Base-by-base conservation (phyloP, 1,140 invertebrate genomes). In the Formica exsecta region DNA sequence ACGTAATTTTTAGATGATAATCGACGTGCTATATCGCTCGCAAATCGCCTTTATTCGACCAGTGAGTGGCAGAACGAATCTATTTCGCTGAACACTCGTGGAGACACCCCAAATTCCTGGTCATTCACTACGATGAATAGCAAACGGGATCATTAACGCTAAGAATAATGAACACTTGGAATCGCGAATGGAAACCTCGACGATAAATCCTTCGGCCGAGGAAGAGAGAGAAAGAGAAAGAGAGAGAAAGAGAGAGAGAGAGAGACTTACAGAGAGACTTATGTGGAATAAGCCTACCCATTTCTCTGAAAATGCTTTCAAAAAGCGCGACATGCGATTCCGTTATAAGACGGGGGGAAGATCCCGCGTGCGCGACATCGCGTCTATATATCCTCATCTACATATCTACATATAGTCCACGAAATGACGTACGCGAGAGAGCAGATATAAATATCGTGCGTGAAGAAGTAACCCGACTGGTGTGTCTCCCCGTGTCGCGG, bases 91-190 rank as follows among this genome's bases (percentile, higher is more conserved):
- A 68, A 61, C 44, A 79, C 66, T 61, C 66, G 66, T 44, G 77
- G 3, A 48, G 44, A 81, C 32, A 57, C 65, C 22, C 51, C 22
- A 11, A 59, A 61, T 71, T 73, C 13, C 51, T 86, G 25, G 13
- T 86, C 70, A 70, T 25, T 74, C 51, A 66, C 66, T 64, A 83
- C n/a, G 25, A 51, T 51, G 48, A 51, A 13, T 81, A 83, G 79
- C 54, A 83, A 83, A 83, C n/a, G n/a, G 66, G 38, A 73, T 83
- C 48, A 61, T 74, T 74, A 73, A 73, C 25, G 22, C 25, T 81
- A 83, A 44, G 68, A 74, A 62, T 83, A 83, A 86, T 83, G 79
- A 83, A 87, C 80, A 84, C 81, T 85, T 77, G 51, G 22, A 85
- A 68, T 29, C 48, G 86, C 54, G 71, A 66, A 84, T 74, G 16